Evolutionary conservation across 2,797 vertebrate species (phyloP), one percentile per base, ranked within the genome.

Genomic region (Hippopotamyrus pictus): DNA sequence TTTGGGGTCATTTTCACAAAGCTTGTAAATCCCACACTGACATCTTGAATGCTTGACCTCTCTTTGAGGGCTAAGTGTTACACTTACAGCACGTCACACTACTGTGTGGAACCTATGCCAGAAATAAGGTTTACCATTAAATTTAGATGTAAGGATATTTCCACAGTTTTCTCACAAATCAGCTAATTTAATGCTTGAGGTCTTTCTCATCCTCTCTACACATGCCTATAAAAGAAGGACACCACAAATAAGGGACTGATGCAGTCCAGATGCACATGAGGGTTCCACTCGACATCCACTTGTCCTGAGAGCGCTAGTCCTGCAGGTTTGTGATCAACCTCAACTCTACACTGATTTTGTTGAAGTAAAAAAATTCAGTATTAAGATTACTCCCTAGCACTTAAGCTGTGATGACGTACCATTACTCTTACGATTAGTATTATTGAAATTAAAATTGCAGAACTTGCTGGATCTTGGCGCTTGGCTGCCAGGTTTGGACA

Each of bases 331-430:
- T 50, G 82, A n/a, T 84, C 7, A 9, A 50, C 41, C 46, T 84
- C 46, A 83, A 5, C 19, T 84, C n/a, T 46, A 50, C 9, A 22
- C 41, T 84, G 9, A 41, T 79, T 79, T 41, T 79, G 12, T 33
- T 33, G 11, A 33, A 33, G 25, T 14, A 69, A 69, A 69, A 59
- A 69, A 33, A 69, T 5, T 33, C 14, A 86, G 50, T 86, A 11
- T 51, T 41, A 4, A 46, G 48, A 86, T 86, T 17, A 17, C 51
- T 25, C 59, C 25, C 83, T 8, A 33, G 65, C 65, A 69, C 29
- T 69, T 69, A 29, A 14, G 29, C 65, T 69, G 65, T 69, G 29
- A 46, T 94, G 93, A 94, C 92, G 91, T 92, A 92, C 92, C 93
- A 93, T 93, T 19, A 79, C 73, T 79, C 73, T 7, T 79, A 79